Evolutionary conservation across 2,113 vertebrate genomes (phyloP), one percentile per base, ranked within the genome.

Genomic region (Callipepla squamata): DNA sequence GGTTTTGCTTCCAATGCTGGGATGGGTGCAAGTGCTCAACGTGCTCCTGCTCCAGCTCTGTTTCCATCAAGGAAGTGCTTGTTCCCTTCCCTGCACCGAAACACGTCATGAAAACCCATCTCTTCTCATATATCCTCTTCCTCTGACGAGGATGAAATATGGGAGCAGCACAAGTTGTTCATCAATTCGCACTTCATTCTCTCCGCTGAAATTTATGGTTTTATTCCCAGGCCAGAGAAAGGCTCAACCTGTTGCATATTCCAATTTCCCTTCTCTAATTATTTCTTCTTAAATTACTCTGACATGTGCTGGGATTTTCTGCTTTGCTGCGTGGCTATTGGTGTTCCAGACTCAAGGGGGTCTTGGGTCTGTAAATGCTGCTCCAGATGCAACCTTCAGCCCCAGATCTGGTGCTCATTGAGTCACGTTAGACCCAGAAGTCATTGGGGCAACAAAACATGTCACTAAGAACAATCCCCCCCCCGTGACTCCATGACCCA

Each of bases 81-180:
- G 2, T 57, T 78, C 81, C 85, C 66, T 78, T 62, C 75, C 66
- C 66, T 32, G 55, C 42, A 51, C 32, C 32, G 6, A 26, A 25
- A 51, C 0, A 1, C 0, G 0, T 30, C 65, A 7, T 1, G 2
- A 77, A 65, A 68, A 4, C 42, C 61, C 44, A 68, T 36, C 32
- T 14, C 0, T 10, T 69, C 45, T 66, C 38, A 4, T 67, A 23
- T 36, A 75, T 58, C 82, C 89, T 70, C 66, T 26, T 78, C 57
- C 74, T n/a, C 30, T 20, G 61, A 28, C 40, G 10, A 61, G 50
- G 34, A 7, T 2, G 2, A 78, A 48, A 22, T 45, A 12, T 2
- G 3, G 1, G 47, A 55, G 65, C 57, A 0, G 0, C 0, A 0
- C 3, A 47, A 69, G 6, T 1, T 8, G 57, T 51, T 30, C 61